Base-by-base conservation (phyloP, 2,888 invertebrate species). In the Platerodrilus igneus region DNA sequence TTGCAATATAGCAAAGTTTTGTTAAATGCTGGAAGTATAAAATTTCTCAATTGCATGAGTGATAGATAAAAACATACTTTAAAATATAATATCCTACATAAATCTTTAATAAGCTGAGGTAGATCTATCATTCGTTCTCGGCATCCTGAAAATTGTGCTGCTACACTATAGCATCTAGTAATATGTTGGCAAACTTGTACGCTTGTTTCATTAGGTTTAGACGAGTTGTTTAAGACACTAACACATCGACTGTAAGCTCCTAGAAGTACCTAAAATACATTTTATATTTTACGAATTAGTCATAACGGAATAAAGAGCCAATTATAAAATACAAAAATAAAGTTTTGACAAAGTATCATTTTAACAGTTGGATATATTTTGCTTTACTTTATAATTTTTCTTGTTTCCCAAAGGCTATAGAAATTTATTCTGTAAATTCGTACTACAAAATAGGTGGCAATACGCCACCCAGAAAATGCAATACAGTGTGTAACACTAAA, bases 231-330 rank as follows among this genome's bases (percentile, higher is more conserved):
- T 46, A 99, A 72, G 13, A 97, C 91, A 15, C 89, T 85, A 31
- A 93, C 93, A 70, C 99, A 99, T 47, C 99, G 81, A 1, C 90
- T 83, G 64, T 95, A 89, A 0, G 97, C 95, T 54, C 89, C 88
- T 57, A 93, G 77, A 13, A 97, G 71, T 3, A 85, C 77, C 77
- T 78, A 58, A n/a, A 60, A 56, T 10, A 14, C 3, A 21, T 9
- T 9, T 1, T 2, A 9, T 23, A 11, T 11, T 6, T 23, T 23
- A 9, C n/a, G 3, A 9, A 1, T 3, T 10, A 21, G 3, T 21
- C n/a, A n/a, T n/a, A n/a, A n/a, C n/a, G n/a, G n/a, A n/a, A n/a
- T n/a, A n/a, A n/a, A n/a, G n/a, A n/a, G n/a, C n/a, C n/a, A n/a
- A n/a, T n/a, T n/a, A n/a, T n/a, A n/a, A n/a, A n/a, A n/a, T n/a